Conservation (phyloP, 2,797 vertebrate species). For the Hyperoplus lanceolatus region DNA sequence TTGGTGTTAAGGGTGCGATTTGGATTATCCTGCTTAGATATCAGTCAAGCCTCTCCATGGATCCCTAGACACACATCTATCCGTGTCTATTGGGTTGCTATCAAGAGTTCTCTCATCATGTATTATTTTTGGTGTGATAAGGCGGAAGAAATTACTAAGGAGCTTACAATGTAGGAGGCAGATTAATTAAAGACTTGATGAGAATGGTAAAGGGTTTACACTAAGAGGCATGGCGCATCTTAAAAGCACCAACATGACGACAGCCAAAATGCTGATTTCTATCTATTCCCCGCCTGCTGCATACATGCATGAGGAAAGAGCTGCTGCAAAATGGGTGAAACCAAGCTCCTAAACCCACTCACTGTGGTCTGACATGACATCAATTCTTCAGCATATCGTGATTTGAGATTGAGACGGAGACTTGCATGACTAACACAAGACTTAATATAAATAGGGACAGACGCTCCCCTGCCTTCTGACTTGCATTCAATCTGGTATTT, state of each 20-base stretch:
- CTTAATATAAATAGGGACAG: slow-evolving; percentile 60
- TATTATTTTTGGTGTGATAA: slow-evolving; percentile 78
- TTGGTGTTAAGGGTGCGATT: slow-evolving; percentile 48
- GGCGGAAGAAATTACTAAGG: slow-evolving; percentile 74
- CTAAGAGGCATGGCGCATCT: slow-evolving; percentile 71
- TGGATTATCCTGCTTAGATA: slow-evolving; percentile 61
- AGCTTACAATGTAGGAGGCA: slow-evolving; percentile 78
- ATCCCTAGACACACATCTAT: slow-evolving; percentile 56
- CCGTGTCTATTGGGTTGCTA: slow-evolving; percentile 30
- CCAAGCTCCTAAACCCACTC: slow-evolving; percentile 32
- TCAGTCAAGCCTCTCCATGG: slow-evolving; percentile 55
- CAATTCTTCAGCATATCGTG: slow-evolving; percentile 41
- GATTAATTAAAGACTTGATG: slow-evolving; percentile 85
- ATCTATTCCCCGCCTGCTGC: slow-evolving; percentile 51
- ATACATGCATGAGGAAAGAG: slow-evolving; percentile 43
- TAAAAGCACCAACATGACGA: slow-evolving; percentile 62
- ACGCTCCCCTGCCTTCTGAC: slow-evolving; percentile 30
- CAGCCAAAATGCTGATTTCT: slow-evolving; percentile 61
- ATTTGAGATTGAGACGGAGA: slow-evolving; percentile 28
- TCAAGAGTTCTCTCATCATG: slow-evolving; percentile 55
- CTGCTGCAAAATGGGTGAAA: slow-evolving; percentile 44
- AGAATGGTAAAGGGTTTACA: slow-evolving; percentile 78
- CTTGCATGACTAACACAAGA: slow-evolving; percentile 57
- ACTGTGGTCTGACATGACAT: slow-evolving; percentile 48
- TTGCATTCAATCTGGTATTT: slow-evolving; percentile 26